Evolutionary conservation across 53 echinoderm and acorn worm genomes (phyloP).

Genomic region (Mesocentrotus franciscanus): DNA sequence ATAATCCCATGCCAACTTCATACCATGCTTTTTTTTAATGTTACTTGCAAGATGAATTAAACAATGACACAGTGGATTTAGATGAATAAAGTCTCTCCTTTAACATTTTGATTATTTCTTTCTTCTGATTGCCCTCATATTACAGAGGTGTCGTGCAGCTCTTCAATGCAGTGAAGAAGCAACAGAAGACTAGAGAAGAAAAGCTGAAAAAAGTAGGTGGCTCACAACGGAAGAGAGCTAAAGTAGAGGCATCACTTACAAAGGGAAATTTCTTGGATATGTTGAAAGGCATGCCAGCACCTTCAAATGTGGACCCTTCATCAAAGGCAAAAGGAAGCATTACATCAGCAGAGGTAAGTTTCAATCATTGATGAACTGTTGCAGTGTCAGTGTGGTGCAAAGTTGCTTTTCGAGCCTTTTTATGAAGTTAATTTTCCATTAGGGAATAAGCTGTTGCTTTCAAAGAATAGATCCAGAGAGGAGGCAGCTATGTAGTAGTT

Average conservation of each 20-base stretch:
- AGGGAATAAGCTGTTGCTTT: too few species aligned
- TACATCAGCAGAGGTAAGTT: constrained; percentile 27
- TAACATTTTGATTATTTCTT: neutral
- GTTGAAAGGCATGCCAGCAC: constrained; percentile 72
- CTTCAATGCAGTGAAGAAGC: constrained; percentile 96
- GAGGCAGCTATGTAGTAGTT: too few species aligned
- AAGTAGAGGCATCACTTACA: constrained; percentile 77
- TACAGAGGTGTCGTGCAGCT: constrained; percentile 95
- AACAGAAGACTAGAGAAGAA: constrained; percentile 87
- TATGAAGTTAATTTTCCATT: too few species aligned
- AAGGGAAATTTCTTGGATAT: constrained; percentile 94
- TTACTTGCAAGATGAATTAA: too few species aligned
- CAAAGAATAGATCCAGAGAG: too few species aligned
- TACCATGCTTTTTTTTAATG: too few species aligned
- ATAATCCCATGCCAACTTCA: too few species aligned
- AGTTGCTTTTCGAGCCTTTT: too few species aligned
- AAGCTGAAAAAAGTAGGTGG: constrained; percentile 77
- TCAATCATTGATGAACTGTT: neutral
- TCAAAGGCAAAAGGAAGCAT: constrained; percentile 3
- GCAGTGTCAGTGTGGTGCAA: neutral
- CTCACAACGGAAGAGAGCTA: constrained; percentile 82
- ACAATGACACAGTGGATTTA: too few species aligned
- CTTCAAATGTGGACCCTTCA: constrained; percentile 40
- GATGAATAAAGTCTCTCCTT: too few species aligned
- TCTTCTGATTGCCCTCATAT: neutral